Conservation (phyloP, 2,888 invertebrate genomes). For the Tetragonula carbonaria region DNA sequence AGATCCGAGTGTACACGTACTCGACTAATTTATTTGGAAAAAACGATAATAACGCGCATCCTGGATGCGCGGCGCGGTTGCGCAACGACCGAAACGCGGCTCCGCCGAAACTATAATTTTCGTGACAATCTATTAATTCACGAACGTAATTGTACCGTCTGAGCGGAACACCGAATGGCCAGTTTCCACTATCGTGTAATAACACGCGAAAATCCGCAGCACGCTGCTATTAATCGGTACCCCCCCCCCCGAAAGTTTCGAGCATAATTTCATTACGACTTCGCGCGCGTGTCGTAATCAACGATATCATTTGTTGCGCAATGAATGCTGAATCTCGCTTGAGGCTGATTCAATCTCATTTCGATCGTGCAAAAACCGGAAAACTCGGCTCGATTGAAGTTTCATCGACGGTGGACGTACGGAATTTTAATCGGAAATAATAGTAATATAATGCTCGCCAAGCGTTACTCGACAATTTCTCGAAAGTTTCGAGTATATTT, state of each 20-base stretch:
- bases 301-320: slow-evolving; percentile 10
- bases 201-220: slow-evolving; percentile 29
- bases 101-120: slow-evolving; percentile 32
- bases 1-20: not conserved
- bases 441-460: no score
- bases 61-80: not conserved
- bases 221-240: slow-evolving; percentile 20
- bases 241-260: not conserved
- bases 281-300: not conserved
- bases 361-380: no score
- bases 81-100: slow-evolving; percentile 11
- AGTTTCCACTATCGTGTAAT: slow-evolving; percentile 12
- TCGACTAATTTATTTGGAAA: not conserved
- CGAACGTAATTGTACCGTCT: slow-evolving; percentile 46
- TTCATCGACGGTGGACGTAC: no score
- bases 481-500: no score
- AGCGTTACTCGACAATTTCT: no score
- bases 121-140: slow-evolving; percentile 43
- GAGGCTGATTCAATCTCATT: not conserved
- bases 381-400: no score
- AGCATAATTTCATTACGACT: slow-evolving; percentile 34
- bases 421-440: not conserved
- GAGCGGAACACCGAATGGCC: not conserved
- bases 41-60: slow-evolving; percentile 1
- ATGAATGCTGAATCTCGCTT: not conserved